These are phyloP conservation scores for Aricia agestis DNA, from an alignment of 1,140 invertebrate genomes.

Conservation along the genomic window DNA sequence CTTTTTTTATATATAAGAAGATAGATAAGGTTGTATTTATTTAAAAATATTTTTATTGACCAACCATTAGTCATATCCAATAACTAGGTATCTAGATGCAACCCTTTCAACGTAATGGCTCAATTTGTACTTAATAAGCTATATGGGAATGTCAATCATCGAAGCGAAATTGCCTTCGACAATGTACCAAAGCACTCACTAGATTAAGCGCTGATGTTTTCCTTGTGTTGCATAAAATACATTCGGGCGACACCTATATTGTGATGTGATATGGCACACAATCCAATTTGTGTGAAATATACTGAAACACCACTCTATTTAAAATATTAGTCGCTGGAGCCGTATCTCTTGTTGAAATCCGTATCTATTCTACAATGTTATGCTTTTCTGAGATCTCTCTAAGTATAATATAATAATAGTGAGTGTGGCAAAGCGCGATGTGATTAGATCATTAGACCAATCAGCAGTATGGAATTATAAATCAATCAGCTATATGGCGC, in stretches of 20 bases:
- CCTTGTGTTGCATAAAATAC: conserved; percentile 9
- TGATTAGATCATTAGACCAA: too few relatives aligned
- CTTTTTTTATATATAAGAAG: too few relatives aligned
- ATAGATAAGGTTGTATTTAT: too few relatives aligned
- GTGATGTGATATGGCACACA: not conserved
- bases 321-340: too few relatives aligned
- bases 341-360: too few relatives aligned
- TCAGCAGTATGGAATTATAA: too few relatives aligned
- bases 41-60: too few relatives aligned
- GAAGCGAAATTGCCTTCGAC: conserved; percentile 2
- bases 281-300: conserved; percentile 9
- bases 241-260: not conserved
- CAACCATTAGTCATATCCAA: not conserved
- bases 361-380: too few relatives aligned
- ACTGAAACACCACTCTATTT: not conserved
- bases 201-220: conserved; percentile 11
- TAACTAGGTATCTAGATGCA: not conserved
- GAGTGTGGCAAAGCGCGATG: too few relatives aligned
- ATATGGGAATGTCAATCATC: conserved; percentile 14
- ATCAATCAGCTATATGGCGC: too few relatives aligned
- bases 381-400: too few relatives aligned
- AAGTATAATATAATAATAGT: too few relatives aligned
- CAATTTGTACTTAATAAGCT: conserved; percentile 7
- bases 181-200: conserved; percentile 2
- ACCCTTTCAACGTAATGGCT: not conserved